Evolutionary conservation across 1,140 invertebrate genomes (phyloP).

Genomic region (Argopecten irradians): DNA sequence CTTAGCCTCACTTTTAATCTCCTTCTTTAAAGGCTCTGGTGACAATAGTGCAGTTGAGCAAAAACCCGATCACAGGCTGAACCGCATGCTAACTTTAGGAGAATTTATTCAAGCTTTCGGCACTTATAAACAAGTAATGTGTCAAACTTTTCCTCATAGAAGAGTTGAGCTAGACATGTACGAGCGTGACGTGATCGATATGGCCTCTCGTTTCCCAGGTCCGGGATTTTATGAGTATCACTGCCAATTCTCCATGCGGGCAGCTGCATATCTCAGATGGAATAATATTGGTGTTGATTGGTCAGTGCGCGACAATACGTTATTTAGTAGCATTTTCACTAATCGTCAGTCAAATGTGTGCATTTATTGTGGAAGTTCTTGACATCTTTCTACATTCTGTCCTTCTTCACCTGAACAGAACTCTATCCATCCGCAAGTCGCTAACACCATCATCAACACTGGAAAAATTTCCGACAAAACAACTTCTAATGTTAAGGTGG

Average conservation of each 20-base stretch:
- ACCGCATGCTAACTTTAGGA: too few species aligned
- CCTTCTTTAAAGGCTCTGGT: background rate
- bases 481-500: too few species aligned
- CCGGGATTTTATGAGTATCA: slow-evolving; percentile 7
- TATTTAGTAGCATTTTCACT: slow-evolving; percentile 8
- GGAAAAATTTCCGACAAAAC: too few species aligned
- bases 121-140: too few species aligned
- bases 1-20: too few species aligned
- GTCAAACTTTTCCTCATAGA: too few species aligned
- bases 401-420: too few species aligned
- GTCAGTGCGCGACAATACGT: too few species aligned
- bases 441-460: too few species aligned
- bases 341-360: background rate
- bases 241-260: background rate
- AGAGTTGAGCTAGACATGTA: slow-evolving; percentile 8
- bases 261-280: background rate
- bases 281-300: slow-evolving; percentile 32
- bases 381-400: slow-evolving; percentile 6
- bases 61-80: too few species aligned
- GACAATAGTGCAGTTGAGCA: background rate
- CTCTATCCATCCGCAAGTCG: too few species aligned
- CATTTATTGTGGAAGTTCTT: background rate
- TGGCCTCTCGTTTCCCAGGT: slow-evolving; percentile 23
- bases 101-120: too few species aligned
- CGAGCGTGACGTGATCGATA: slow-evolving; percentile 18